These are phyloP conservation scores for Lutraria lutraria DNA, from an alignment of 2,888 invertebrate genomes.

Conservation along the genomic window DNA sequence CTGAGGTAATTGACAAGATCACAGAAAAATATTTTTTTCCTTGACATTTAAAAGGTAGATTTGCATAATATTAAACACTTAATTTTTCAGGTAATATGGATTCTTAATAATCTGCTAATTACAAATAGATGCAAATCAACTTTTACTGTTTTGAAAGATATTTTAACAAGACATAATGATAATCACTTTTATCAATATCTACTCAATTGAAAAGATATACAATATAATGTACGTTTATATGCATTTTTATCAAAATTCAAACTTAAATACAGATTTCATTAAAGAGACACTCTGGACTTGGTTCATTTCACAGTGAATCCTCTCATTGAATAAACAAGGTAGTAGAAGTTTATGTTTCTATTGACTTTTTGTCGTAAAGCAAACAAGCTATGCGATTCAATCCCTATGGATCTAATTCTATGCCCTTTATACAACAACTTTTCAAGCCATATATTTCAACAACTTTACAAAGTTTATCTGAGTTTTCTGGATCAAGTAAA, in stretches of 20 bases:
- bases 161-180: too few species aligned
- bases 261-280: neutral
- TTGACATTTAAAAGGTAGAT: too few species aligned
- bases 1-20: too few species aligned
- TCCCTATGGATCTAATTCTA: neutral
- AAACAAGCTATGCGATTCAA: neutral
- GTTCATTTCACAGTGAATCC: neutral
- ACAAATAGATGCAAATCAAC: neutral
- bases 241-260: neutral
- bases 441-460: neutral
- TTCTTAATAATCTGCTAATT: neutral
- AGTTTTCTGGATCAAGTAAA: neutral
- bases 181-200: neutral
- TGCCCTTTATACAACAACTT: neutral
- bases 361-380: neutral
- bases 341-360: neutral
- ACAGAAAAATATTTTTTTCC: too few species aligned
- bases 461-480: slow-evolving; percentile 13
- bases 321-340: slow-evolving; percentile 2
- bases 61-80: too few species aligned
- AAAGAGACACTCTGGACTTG: neutral
- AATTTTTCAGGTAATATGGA: too few species aligned
- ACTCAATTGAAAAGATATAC: slow-evolving; percentile 10
- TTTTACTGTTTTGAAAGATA: neutral
- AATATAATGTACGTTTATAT: neutral